A percentile compares a stretch with the other conserved stretches of the same genome.
Evolutionary conservation across 2,888 invertebrate species (phyloP).

Genomic region (Fragum whitleyi): DNA sequence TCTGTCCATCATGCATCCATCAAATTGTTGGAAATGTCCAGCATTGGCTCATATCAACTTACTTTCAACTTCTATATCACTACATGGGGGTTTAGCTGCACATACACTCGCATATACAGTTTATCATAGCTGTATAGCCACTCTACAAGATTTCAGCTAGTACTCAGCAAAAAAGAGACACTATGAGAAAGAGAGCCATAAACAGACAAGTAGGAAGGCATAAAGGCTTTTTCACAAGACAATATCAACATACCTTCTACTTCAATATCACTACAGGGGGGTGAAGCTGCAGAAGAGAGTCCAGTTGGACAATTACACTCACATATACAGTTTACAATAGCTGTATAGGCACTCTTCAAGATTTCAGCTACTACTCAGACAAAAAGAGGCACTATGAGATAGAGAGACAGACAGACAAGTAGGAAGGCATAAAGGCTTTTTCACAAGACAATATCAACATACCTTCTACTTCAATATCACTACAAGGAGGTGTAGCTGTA

Average conservation of each 20-base stretch:
- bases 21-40: too few relatives aligned
- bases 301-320: constrained; percentile 6
- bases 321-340: neutral
- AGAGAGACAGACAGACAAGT: too few relatives aligned
- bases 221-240: too few relatives aligned
- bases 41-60: too few relatives aligned
- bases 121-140: neutral
- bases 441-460: neutral
- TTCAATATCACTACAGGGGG: neutral
- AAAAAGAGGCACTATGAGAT: neutral
- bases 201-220: too few relatives aligned
- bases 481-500: neutral
- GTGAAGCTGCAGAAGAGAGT: neutral
- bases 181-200: too few relatives aligned
- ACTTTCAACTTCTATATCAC: constrained; percentile 1
- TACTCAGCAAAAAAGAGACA: neutral
- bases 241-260: constrained; percentile 5
- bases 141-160: neutral
- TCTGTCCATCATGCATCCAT: too few relatives aligned
- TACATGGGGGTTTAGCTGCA: neutral
- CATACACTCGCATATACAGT: neutral
- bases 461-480: constrained; percentile 15
- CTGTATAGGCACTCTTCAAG: constrained; percentile 10
- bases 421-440: too few relatives aligned
- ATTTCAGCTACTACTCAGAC: neutral